phyloP scores from a whole-genome alignment of 2,113 vertebrate species.

The Sceloporus undulatus region DNA sequence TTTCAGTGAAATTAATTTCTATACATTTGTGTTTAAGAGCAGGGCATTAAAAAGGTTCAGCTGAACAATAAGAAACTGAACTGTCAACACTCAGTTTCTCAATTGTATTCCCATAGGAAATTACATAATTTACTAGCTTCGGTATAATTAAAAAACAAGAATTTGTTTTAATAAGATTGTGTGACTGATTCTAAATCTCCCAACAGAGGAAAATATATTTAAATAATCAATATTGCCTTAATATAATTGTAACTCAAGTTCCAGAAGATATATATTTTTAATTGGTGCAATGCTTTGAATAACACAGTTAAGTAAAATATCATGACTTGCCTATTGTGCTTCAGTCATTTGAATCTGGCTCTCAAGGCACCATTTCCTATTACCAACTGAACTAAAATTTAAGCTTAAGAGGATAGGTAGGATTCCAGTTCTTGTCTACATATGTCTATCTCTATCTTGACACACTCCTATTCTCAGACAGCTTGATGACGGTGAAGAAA shows the following conservation, averaged over 20 bases:
- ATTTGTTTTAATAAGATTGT: slow-evolving; percentile 40
- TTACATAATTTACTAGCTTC: slow-evolving; percentile 35
- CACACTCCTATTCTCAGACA: not conserved
- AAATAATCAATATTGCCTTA: slow-evolving; percentile 44
- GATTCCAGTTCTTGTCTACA: not conserved
- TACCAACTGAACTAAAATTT: no score
- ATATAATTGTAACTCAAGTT: slow-evolving; percentile 41
- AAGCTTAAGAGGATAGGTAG: not conserved
- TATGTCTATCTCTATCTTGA: not conserved
- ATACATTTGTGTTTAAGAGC: not conserved
- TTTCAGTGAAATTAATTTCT: slow-evolving; percentile 3
- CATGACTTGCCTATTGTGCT: not conserved
- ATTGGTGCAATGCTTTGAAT: slow-evolving; percentile 6
- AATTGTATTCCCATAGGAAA: slow-evolving; percentile 14
- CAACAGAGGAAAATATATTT: slow-evolving; percentile 36
- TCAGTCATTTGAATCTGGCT: not conserved
- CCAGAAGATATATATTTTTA: slow-evolving; percentile 12
- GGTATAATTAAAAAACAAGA: slow-evolving; percentile 42
- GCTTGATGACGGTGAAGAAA: not conserved
- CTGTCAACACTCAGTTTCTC: slow-evolving; percentile 5
- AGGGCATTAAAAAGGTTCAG: slow-evolving; percentile 19
- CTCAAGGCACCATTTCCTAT: not conserved
- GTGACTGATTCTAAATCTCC: slow-evolving; percentile 32
- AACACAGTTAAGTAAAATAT: not conserved
- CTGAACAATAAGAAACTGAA: slow-evolving; percentile 12